These are phyloP conservation scores for Carcharodon carcharias DNA, from an alignment of 2,797 vertebrate genomes.

Conservation along the genomic window DNA sequence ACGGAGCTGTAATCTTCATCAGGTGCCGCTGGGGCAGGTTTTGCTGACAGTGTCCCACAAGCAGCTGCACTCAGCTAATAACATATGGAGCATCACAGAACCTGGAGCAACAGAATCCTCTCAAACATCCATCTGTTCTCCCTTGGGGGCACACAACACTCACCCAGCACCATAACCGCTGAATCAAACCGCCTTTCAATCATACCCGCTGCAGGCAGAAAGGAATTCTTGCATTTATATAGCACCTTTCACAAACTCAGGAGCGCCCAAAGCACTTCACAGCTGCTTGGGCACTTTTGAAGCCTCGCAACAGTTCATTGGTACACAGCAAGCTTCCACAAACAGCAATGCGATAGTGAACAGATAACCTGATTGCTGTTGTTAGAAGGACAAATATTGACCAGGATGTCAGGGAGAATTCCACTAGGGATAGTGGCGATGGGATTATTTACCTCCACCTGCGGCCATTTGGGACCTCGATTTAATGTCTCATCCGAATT, in stretches of 20 bases:
- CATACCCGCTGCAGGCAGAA: not conserved
- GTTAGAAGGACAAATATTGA: not conserved
- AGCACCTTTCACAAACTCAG: not conserved
- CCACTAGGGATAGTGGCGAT: no score
- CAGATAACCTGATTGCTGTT: not conserved
- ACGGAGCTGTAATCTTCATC: not conserved
- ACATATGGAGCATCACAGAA: not conserved
- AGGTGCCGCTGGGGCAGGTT: not conserved
- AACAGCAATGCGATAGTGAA: not conserved
- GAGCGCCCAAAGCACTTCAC: no score
- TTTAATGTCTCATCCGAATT: no score
- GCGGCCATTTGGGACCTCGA: no score
- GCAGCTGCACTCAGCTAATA: not conserved
- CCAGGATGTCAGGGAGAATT: not conserved
- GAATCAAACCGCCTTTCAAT: not conserved
- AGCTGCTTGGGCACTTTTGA: not conserved
- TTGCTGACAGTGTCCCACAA: not conserved
- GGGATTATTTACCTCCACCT: no score
- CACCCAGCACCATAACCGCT: not conserved
- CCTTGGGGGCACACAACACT: not conserved
- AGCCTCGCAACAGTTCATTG: not conserved
- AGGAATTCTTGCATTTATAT: not conserved
- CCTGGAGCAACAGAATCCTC: not conserved
- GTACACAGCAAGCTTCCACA: not conserved
- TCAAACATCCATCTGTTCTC: not conserved